A percentile compares a stretch with the other conserved stretches of the same genome.
Conservation (phyloP, 1,140 invertebrate species). For the Galleria mellonella region DNA sequence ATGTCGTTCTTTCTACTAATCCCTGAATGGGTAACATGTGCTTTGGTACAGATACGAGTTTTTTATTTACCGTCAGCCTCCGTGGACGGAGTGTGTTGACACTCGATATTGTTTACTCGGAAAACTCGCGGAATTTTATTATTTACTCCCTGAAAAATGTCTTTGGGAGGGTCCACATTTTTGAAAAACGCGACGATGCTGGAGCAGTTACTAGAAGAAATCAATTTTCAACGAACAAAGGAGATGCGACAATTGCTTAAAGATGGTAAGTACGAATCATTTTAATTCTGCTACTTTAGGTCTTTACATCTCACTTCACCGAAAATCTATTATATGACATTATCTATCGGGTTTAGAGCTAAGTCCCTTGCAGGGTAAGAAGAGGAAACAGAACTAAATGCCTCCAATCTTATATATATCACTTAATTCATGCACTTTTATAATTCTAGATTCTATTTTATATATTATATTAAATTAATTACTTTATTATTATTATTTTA, state of each 20-base stretch:
- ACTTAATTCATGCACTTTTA: too few species aligned
- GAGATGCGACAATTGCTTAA: slow-evolving; percentile 91
- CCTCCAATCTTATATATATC: too few species aligned
- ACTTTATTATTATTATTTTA: too few species aligned
- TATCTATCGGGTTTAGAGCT: too few species aligned
- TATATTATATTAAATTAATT: too few species aligned
- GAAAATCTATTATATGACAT: too few species aligned
- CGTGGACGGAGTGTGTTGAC: slow-evolving; percentile 16
- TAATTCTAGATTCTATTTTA: too few species aligned
- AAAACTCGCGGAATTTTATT: slow-evolving; percentile 8
- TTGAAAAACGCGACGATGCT: slow-evolving; percentile 83
- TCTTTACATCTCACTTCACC: too few species aligned
- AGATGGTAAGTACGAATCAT: slow-evolving; percentile 78
- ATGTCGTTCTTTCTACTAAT: too few species aligned
- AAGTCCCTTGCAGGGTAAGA: too few species aligned
- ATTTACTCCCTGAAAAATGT: slow-evolving; percentile 55
- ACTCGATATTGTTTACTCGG: slow-evolving; percentile 22
- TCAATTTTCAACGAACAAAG: slow-evolving; percentile 92
- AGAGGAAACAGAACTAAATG: too few species aligned
- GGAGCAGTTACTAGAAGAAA: slow-evolving; percentile 90
- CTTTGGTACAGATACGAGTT: slow-evolving; percentile 1
- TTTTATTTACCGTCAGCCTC: slow-evolving; percentile 1
- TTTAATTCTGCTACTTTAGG: too few species aligned
- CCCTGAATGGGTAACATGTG: slow-evolving; percentile 10
- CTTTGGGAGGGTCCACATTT: slow-evolving; percentile 75